Percentiles rank a stretch among this genome's conserved stretches.
These are phyloP conservation scores for Megalops cyprinoides DNA, from an alignment of 2,797 vertebrate species.

Conservation along the genomic window DNA sequence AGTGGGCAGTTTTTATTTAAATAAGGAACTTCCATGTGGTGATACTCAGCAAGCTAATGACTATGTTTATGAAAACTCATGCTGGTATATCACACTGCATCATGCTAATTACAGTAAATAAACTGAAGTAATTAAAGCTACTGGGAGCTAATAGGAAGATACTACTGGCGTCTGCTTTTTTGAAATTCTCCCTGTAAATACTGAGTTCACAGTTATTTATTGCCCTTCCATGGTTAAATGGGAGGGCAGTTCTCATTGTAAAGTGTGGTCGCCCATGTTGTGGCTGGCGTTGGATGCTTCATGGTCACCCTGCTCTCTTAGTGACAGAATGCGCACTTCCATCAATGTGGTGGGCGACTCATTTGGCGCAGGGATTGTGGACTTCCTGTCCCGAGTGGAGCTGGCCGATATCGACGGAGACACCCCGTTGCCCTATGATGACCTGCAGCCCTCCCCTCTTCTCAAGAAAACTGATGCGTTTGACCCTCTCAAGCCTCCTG, in stretches of 20 bases:
- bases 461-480: slow-evolving; percentile 67
- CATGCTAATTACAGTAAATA: too few species aligned
- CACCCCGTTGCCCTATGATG: slow-evolving; percentile 54
- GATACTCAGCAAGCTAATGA: too few species aligned
- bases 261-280: neutral
- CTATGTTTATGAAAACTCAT: too few species aligned
- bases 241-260: neutral
- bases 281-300: neutral
- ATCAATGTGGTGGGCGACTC: slow-evolving; percentile 85
- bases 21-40: too few species aligned
- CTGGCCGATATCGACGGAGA: slow-evolving; percentile 71
- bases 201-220: too few species aligned
- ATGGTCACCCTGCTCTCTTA: slow-evolving; percentile 39
- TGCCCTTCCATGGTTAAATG: neutral
- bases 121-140: too few species aligned
- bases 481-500: slow-evolving; percentile 66
- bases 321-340: slow-evolving; percentile 82
- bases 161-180: too few species aligned
- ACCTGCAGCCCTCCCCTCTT: slow-evolving; percentile 66
- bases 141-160: too few species aligned
- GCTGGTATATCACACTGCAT: too few species aligned
- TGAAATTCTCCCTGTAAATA: too few species aligned
- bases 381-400: slow-evolving; percentile 75
- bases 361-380: slow-evolving; percentile 80
- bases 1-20: too few species aligned